These are phyloP conservation scores for Agrochola lota DNA, from an alignment of 2,888 invertebrate species.

Conservation along the genomic window DNA sequence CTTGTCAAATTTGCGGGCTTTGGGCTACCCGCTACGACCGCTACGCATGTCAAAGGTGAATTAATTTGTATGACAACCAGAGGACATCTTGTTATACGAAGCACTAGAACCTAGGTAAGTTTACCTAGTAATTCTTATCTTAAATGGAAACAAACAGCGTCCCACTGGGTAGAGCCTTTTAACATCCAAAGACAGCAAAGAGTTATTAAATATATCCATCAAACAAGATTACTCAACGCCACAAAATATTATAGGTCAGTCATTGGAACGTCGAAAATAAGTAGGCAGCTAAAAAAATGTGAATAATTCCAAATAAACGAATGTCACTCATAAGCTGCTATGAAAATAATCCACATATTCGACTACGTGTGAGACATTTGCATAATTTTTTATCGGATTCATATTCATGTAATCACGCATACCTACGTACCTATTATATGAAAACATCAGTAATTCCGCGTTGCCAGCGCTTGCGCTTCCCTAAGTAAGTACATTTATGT, in stretches of 20 bases:
- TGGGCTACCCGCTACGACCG: constrained; percentile 10
- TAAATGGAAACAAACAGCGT: not conserved
- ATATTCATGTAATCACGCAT: constrained; percentile 62
- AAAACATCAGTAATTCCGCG: constrained; percentile 66
- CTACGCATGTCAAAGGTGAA: constrained; percentile 44
- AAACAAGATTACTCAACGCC: constrained; percentile 13
- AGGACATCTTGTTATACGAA: constrained; percentile 13
- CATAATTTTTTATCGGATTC: constrained; percentile 51
- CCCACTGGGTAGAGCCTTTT: not conserved
- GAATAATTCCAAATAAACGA: constrained; percentile 48
- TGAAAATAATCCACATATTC: constrained; percentile 49
- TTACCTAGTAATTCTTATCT: not conserved
- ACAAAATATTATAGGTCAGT: constrained; percentile 33
- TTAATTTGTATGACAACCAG: constrained; percentile 24
- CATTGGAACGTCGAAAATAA: constrained; percentile 29
- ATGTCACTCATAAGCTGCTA: constrained; percentile 39
- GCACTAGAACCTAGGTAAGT: not conserved
- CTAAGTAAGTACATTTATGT: constrained; percentile 56
- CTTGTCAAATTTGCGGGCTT: constrained; percentile 45
- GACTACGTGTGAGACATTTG: constrained; percentile 42
- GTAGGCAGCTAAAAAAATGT: constrained; percentile 27
- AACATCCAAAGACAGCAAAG: not conserved
- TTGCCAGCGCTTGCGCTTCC: constrained; percentile 63
- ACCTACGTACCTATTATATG: constrained; percentile 48
- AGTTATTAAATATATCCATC: constrained; percentile 10